Conservation (phyloP, 37 sponge, comb jelly and placozoan genomes). For the Diacarnus erythraeanus region DNA sequence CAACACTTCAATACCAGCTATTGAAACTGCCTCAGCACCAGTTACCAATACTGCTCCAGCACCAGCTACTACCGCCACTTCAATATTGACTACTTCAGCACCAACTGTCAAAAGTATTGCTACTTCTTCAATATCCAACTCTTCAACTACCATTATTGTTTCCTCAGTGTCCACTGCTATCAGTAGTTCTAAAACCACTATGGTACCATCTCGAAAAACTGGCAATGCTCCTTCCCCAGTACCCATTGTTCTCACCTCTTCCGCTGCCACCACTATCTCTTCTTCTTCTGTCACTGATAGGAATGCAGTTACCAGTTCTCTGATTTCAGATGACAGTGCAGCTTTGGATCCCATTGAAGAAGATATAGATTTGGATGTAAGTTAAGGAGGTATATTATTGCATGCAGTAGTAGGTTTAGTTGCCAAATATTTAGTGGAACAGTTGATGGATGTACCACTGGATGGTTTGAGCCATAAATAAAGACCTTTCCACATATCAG, state of each 20-base stretch:
- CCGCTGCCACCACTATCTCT: background rate
- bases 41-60: background rate
- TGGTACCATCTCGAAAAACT: too few species aligned
- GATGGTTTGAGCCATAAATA: too few species aligned
- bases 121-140: background rate
- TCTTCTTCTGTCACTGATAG: background rate
- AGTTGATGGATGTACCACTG: too few species aligned
- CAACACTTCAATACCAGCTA: background rate
- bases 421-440: too few species aligned
- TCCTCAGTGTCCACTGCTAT: background rate
- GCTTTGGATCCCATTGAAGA: background rate
- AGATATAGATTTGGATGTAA: background rate
- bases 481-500: too few species aligned
- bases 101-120: background rate
- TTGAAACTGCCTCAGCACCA: background rate
- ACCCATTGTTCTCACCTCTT: background rate
- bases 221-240: background rate
- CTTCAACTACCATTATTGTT: background rate
- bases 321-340: background rate
- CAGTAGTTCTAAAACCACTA: too few species aligned
- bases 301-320: background rate
- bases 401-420: too few species aligned
- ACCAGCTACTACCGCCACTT: background rate
- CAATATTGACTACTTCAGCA: background rate
- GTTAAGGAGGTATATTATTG: background rate